Base-by-base conservation (phyloP, 2,797 vertebrate genomes). In the Discoglossus pictus region DNA sequence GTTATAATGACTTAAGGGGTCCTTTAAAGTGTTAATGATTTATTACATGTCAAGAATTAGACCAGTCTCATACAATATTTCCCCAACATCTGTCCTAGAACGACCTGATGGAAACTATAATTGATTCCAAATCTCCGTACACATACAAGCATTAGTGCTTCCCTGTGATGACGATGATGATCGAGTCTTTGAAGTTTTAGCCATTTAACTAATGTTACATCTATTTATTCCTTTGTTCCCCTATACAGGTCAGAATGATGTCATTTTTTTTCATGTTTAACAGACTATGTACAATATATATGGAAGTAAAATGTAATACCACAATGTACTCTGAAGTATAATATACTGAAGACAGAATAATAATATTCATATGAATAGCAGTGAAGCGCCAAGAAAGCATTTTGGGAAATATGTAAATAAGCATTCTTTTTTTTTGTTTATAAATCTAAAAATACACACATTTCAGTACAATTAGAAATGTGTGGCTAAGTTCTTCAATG, bases 11-110 rank as follows among this genome's bases (percentile, higher is more conserved):
- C n/a, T n/a, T n/a, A n/a, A n/a, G n/a, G n/a, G n/a, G n/a, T n/a
- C n/a, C n/a, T n/a, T n/a, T n/a, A n/a, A 42, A 48, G 50, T 55
- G 43, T 50, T 70, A 46, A 48, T 63, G 60, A 63, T 50, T 70
- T 56, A 50, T 56, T 54, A 38, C 51, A 56, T n/a, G 38, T 42
- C 48, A 46, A 24, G 25, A 46, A 39, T 47, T 39, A 46, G 52
- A 66, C 11, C 6, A 17, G 47, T 46, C 50, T 55, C 44, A 18
- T 47, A 69, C 50, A 15, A 62, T 48, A 60, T 63, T 50, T 27
- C 51, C 38, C 34, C 20, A 35, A 70, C 67, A 63, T 70, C 60
- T 70, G 60, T 70, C 67, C 67, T 61, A 56, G 46, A 63, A 70
- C 51, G 67, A 70, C 60, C 51, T 63, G 60, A 56, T 70, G 60